Evolutionary conservation across 2,797 vertebrate genomes (phyloP), one percentile per base, ranked within the genome.

Genomic region (Erethizon dorsatum): DNA sequence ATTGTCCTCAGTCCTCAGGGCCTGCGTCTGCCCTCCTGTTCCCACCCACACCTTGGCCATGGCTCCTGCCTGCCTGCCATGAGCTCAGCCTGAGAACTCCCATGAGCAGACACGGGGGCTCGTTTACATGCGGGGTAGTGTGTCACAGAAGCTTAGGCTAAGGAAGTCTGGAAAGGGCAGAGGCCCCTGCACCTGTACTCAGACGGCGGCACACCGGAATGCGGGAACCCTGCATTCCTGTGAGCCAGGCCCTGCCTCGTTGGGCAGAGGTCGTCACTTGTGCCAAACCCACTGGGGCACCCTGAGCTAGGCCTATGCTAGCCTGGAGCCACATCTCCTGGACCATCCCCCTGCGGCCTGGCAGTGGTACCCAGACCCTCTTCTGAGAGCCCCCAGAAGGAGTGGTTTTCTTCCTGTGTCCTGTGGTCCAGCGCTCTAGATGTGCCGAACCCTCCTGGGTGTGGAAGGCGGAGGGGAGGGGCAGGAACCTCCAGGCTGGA

Each of bases 281-380:
- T 98, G 98, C 98, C 98, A 98, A 97, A 94, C 83, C 96, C 95
- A 65, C 63, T 0, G 0, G 5, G 91, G 50, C 79, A 10, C 63
- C 96, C 92, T 73, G 61, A 85, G 31, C 88, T 47, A 88, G 94
- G 41, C 67, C 33, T 80, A 57, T 37, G 71, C 0, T 88, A 5
- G 82, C 17, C 12, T 93, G 80, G 91, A 28, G 24, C 54, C 67
- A 52, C 93, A 85, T 78, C 41, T 88, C 56, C 88, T 90, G 41
- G 33, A 95, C 37, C 18, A 61, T 83, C 95, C 97, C 96, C 63
- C 61, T 22, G 20, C 97, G 97, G 85, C 89, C 90, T 57, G 26
- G n/a, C 10, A 10, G 7, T 54, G 93, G 61, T 56, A 4, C 73
- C 63, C 56, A 6, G 75, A 52, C 26, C 75, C 52, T 84, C 65